Evolutionary conservation across 2,888 invertebrate species (phyloP).

Genomic region (Cacoxenus indagator): DNA sequence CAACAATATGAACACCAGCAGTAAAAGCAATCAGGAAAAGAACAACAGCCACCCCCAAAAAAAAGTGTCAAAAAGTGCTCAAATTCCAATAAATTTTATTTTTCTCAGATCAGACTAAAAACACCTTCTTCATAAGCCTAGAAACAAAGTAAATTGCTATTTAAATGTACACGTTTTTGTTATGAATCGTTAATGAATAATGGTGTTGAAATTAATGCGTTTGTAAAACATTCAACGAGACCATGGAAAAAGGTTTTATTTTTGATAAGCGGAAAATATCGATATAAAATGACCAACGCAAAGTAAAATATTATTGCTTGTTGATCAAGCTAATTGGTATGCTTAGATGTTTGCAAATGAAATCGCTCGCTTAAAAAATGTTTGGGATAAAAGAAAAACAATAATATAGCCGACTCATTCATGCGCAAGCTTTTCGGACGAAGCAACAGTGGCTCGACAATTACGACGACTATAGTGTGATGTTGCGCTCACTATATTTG

Average conservation of each 20-base stretch:
- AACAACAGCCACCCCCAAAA: slow-evolving; percentile 11
- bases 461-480: slow-evolving; percentile 28
- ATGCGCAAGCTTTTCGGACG: slow-evolving; percentile 3
- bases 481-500: not conserved
- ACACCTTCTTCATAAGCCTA: not conserved
- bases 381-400: slow-evolving; percentile 8
- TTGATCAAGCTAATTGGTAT: not conserved
- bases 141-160: not conserved
- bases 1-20: slow-evolving; percentile 2
- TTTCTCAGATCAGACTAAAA: not conserved
- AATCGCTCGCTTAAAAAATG: slow-evolving; percentile 7
- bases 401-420: slow-evolving; percentile 27
- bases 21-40: not conserved
- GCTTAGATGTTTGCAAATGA: slow-evolving; percentile 1
- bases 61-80: slow-evolving; percentile 14
- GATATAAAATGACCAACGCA: no score
- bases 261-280: no score
- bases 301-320: no score
- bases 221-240: not conserved
- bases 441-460: slow-evolving; percentile 28
- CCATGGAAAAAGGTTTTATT: not conserved
- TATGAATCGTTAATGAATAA: not conserved
- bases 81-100: slow-evolving; percentile 17
- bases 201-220: not conserved
- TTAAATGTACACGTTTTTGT: not conserved